These are phyloP conservation scores for Drosophila nannoptera DNA, from an alignment of 1,140 invertebrate genomes.

Conservation along the genomic window DNA sequence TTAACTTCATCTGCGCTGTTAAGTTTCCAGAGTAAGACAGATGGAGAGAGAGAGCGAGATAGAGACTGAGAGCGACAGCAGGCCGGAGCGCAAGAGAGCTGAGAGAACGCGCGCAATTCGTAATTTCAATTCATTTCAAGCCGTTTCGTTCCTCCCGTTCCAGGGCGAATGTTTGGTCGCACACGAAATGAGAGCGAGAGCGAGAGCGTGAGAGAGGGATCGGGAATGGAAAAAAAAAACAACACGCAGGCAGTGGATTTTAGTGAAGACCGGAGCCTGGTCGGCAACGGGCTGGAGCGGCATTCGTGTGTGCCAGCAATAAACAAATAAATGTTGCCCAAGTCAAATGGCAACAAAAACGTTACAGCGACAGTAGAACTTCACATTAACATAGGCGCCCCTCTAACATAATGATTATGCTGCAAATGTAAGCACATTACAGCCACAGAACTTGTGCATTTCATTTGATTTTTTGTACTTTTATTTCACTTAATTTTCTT, in stretches of 20 bases:
- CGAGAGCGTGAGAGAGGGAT: not conserved
- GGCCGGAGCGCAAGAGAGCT: not conserved
- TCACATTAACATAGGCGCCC: not conserved
- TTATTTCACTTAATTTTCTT: no score
- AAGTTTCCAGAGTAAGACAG: not conserved
- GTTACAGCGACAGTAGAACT: not conserved
- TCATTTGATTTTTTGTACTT: not conserved
- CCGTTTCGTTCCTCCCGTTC: slow-evolving; percentile 3
- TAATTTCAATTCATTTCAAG: no score
- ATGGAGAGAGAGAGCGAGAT: not conserved
- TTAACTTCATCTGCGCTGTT: slow-evolving; percentile 9
- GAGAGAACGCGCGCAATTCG: not conserved
- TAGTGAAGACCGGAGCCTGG: slow-evolving; percentile 35
- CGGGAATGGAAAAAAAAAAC: slow-evolving; percentile 12
- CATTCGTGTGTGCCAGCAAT: slow-evolving; percentile 2
- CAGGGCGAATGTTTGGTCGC: not conserved
- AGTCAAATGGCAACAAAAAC: no score
- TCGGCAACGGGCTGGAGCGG: slow-evolving; percentile 9
- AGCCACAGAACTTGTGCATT: slow-evolving; percentile 16
- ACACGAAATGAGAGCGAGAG: not conserved
- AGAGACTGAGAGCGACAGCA: not conserved
- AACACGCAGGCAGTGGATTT: slow-evolving; percentile 9
- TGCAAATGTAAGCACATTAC: slow-evolving; percentile 15
- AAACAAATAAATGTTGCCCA: not conserved
- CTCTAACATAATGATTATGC: not conserved